phyloP scores from a whole-genome alignment of 1,140 invertebrate species.

The Drosophila kepulauana region DNA sequence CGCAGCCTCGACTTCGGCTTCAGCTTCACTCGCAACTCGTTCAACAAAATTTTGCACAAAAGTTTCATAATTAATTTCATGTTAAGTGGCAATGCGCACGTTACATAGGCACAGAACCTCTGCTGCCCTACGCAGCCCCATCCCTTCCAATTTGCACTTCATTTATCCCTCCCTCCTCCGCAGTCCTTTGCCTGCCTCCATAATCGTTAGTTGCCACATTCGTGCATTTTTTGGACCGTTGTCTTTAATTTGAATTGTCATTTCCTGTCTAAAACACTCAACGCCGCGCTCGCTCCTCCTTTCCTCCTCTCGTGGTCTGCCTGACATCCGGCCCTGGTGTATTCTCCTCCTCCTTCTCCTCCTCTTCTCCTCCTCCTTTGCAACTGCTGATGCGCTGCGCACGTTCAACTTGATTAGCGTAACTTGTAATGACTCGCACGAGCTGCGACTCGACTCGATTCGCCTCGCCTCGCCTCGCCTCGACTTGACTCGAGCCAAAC shows the following conservation, averaged over 20 bases:
- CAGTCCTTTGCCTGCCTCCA: neutral
- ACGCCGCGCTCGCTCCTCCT: slow-evolving; percentile 16
- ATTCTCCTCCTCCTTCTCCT: slow-evolving; percentile 23
- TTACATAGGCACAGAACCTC: slow-evolving; percentile 31
- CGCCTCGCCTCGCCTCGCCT: neutral
- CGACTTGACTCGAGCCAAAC: slow-evolving; percentile 36
- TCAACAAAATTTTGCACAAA: slow-evolving; percentile 83
- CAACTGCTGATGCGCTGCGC: slow-evolving; percentile 28
- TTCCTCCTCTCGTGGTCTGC: slow-evolving; percentile 51
- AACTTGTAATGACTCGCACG: slow-evolving; percentile 80
- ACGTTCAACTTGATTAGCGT: slow-evolving; percentile 82
- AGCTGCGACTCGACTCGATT: slow-evolving; percentile 42
- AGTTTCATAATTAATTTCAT: slow-evolving; percentile 84
- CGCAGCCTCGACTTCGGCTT: slow-evolving; percentile 13
- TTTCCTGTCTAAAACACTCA: slow-evolving; percentile 75
- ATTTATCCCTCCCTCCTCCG: slow-evolving; percentile 3
- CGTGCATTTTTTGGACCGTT: slow-evolving; percentile 43
- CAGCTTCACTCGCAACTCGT: slow-evolving; percentile 75
- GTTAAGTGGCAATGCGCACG: slow-evolving; percentile 79
- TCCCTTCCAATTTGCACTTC: slow-evolving; percentile 4
- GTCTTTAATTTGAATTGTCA: slow-evolving; percentile 83
- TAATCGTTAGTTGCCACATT: slow-evolving; percentile 9
- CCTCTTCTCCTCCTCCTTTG: neutral
- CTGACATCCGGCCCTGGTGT: slow-evolving; percentile 50
- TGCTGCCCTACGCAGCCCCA: neutral